Percentiles rank a stretch among this genome's conserved stretches.
Evolutionary conservation across 1,140 invertebrate genomes (phyloP).

Genomic region (Caenorhabditis elegans): WBcel235 BX284603.4:11284001-11284500

Average conservation of each 20-base stretch:
- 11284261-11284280: slow-evolving; percentile 74
- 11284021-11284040: no score
- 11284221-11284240: not conserved
- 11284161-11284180: no score
- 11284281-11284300: slow-evolving; percentile 82
- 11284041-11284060: no score
- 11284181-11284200: no score
- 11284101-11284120: no score
- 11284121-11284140: no score
- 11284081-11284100: no score
- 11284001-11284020: no score
- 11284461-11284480: slow-evolving; percentile 70
- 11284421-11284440: slow-evolving; percentile 79
- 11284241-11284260: slow-evolving; percentile 70
- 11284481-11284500: slow-evolving; percentile 73
- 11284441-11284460: slow-evolving; percentile 81
- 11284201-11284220: no score
- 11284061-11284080: no score
- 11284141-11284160: no score
- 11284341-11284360: slow-evolving; percentile 80
- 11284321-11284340: slow-evolving; percentile 77
- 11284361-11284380: slow-evolving; percentile 80
- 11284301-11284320: slow-evolving; percentile 90
- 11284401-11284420: slow-evolving; percentile 81
- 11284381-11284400: slow-evolving; percentile 94